phyloP scores from a whole-genome alignment of 1,140 invertebrate species.

The Sinonovacula constricta region DNA sequence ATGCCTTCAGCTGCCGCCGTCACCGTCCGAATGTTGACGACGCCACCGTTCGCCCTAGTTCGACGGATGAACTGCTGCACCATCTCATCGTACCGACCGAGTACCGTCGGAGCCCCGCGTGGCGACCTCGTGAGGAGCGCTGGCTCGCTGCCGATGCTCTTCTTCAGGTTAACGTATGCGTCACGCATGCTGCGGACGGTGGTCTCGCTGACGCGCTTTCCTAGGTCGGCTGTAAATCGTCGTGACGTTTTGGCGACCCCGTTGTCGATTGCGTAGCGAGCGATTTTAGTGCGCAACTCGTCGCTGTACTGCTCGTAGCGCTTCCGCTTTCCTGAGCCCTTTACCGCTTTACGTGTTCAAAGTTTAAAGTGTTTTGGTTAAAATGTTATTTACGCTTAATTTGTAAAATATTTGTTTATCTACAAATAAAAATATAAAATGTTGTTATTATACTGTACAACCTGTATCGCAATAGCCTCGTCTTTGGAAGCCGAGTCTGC shows the following conservation, averaged over 20 bases:
- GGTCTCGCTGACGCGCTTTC: neutral
- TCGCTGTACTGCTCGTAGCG: slow-evolving; percentile 4
- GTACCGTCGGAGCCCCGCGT: slow-evolving; percentile 1
- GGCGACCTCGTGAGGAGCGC: neutral
- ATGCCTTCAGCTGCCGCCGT: slow-evolving; percentile 13
- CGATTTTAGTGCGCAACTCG: slow-evolving; percentile 2
- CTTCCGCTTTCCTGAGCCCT: neutral
- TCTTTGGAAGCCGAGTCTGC: too few relatives aligned
- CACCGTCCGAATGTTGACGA: neutral
- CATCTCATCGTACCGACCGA: neutral
- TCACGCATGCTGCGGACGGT: slow-evolving; percentile 8
- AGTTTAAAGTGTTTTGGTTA: too few relatives aligned
- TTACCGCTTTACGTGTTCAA: too few relatives aligned
- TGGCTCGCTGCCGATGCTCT: neutral
- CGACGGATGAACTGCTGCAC: neutral
- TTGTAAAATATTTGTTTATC: too few relatives aligned
- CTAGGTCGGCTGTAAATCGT: slow-evolving; percentile 26
- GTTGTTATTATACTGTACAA: too few relatives aligned
- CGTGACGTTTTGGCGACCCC: slow-evolving; percentile 4
- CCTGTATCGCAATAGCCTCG: too few relatives aligned
- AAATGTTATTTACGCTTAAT: too few relatives aligned
- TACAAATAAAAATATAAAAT: too few relatives aligned
- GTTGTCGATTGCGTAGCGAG: slow-evolving; percentile 20
- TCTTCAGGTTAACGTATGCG: slow-evolving; percentile 8
- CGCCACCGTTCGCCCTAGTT: neutral